phyloP scores from a whole-genome alignment of 2,797 vertebrate species.

The Gobionotothen gibberifrons region DNA sequence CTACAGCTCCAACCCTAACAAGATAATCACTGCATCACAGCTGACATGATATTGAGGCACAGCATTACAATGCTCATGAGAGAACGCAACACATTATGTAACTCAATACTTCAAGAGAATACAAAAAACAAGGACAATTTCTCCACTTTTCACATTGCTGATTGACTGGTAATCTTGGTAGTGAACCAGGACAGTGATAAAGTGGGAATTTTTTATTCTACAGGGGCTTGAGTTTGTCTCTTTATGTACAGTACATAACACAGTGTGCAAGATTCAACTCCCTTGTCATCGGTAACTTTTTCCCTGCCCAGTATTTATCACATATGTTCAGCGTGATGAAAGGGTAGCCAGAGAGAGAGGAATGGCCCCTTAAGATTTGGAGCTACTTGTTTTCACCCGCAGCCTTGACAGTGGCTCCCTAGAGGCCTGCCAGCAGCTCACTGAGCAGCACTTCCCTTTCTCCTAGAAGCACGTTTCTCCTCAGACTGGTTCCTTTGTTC shows the following conservation, averaged over 20 bases:
- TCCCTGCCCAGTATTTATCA: slow-evolving; percentile 36
- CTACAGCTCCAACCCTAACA: slow-evolving; percentile 49
- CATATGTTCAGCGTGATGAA: slow-evolving; percentile 33
- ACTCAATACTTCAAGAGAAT: slow-evolving; percentile 31
- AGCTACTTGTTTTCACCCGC: slow-evolving; percentile 33
- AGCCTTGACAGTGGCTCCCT: slow-evolving; percentile 68
- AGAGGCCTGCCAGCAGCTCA: slow-evolving; percentile 85
- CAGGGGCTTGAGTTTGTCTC: neutral
- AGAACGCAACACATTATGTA: slow-evolving; percentile 41
- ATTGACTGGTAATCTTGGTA: slow-evolving; percentile 18
- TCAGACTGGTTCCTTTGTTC: slow-evolving; percentile 96
- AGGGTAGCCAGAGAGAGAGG: slow-evolving; percentile 31
- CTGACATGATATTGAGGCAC: slow-evolving; percentile 46
- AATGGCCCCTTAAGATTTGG: slow-evolving; percentile 25
- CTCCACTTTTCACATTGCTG: slow-evolving; percentile 34
- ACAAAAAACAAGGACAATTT: slow-evolving; percentile 40
- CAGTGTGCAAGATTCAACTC: slow-evolving; percentile 25
- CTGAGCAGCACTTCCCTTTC: slow-evolving; percentile 92
- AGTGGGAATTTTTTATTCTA: slow-evolving; percentile 11
- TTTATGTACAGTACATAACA: slow-evolving; percentile 7
- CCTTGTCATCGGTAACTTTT: slow-evolving; percentile 34
- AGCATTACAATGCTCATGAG: slow-evolving; percentile 43
- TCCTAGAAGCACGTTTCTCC: slow-evolving; percentile 93
- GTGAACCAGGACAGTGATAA: slow-evolving; percentile 19
- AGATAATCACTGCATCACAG: slow-evolving; percentile 37